These are phyloP conservation scores for Sphaeramia orbicularis DNA, from an alignment of 2,797 vertebrate genomes.

Conservation along the genomic window DNA sequence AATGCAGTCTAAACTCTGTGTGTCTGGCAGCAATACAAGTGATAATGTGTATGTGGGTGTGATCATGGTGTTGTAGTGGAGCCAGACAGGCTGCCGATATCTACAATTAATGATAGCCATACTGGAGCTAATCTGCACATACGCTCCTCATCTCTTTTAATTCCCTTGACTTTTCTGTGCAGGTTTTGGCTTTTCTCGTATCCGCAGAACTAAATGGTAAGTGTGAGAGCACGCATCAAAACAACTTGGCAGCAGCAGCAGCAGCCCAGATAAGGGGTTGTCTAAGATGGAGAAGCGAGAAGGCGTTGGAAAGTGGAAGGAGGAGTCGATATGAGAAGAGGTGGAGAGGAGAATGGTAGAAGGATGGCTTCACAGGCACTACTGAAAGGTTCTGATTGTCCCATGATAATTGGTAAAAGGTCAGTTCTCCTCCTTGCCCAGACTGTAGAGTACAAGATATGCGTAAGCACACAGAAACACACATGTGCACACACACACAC, in stretches of 20 bases:
- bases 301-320: slow-evolving; percentile 18
- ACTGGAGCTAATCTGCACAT: slow-evolving; percentile 22
- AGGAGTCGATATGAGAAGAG: slow-evolving; percentile 14
- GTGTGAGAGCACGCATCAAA: slow-evolving; percentile 29
- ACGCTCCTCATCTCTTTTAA: slow-evolving; percentile 11
- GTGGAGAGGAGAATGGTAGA: slow-evolving; percentile 32
- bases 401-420: slow-evolving; percentile 80
- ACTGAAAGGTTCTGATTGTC: slow-evolving; percentile 77
- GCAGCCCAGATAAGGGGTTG: slow-evolving; percentile 27
- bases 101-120: slow-evolving; percentile 50
- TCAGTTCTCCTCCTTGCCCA: slow-evolving; percentile 64
- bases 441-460: slow-evolving; percentile 53
- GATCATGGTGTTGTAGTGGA: slow-evolving; percentile 41
- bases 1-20: slow-evolving; percentile 35
- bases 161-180: background rate
- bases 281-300: slow-evolving; percentile 16
- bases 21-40: slow-evolving; percentile 48
- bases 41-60: slow-evolving; percentile 44
- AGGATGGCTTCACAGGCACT: slow-evolving; percentile 52
- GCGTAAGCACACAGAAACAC: slow-evolving; percentile 38
- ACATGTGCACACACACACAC: slow-evolving; percentile 13
- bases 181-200: slow-evolving; percentile 5
- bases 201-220: slow-evolving; percentile 1
- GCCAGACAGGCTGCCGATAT: slow-evolving; percentile 51
- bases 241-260: background rate